Percentiles rank a stretch among this genome's conserved stretches.
Conservation (phyloP, 2,113 vertebrate genomes). For the Vimba vimba region DNA sequence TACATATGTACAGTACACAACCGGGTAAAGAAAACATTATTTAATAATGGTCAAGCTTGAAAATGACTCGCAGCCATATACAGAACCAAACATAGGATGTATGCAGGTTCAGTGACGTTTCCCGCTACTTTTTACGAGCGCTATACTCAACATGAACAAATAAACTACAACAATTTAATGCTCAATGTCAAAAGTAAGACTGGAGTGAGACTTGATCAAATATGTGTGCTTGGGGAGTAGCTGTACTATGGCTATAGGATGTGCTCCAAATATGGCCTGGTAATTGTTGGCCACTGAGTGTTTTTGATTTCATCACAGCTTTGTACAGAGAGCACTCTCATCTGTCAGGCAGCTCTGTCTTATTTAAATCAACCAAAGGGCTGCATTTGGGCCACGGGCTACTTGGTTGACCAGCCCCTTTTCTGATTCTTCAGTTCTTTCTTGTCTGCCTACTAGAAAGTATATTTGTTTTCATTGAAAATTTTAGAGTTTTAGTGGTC, state of each 20-base stretch:
- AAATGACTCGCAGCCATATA: neutral
- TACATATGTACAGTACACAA: too few relatives aligned
- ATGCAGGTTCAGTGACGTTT: neutral
- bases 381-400: neutral
- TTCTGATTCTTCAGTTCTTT: neutral
- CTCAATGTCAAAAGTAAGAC: neutral
- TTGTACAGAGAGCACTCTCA: neutral
- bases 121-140: neutral
- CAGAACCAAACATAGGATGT: neutral
- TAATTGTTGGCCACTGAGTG: neutral
- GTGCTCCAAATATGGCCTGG: neutral
- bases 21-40: too few relatives aligned
- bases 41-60: too few relatives aligned
- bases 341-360: neutral
- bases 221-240: neutral
- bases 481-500: neutral
- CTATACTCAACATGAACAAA: neutral
- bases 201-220: neutral
- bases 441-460: neutral
- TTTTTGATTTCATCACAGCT: neutral
- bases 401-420: neutral
- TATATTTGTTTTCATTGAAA: neutral
- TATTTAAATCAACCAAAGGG: neutral
- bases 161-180: neutral
- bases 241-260: slow-evolving; percentile 1